Evolutionary conservation across 2,113 vertebrate genomes (phyloP), one percentile per base, ranked within the genome.

Genomic region (Phaethornis superciliosus): DNA sequence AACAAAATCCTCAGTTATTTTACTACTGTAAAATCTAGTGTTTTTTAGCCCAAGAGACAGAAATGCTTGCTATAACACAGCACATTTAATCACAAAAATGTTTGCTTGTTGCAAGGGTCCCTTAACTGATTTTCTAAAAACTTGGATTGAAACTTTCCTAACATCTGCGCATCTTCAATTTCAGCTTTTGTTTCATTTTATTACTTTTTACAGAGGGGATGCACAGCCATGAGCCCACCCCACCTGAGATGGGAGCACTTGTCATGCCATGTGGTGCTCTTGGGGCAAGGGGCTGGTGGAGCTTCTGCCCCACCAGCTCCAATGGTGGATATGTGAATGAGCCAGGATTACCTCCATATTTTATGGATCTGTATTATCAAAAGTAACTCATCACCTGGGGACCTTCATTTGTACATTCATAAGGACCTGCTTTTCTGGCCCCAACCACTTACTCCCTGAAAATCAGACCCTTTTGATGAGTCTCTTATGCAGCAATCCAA

Each of bases 11-110:
- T 94, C 90, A 74, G 49, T 64, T 67, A 54, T 49, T 88, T 94
- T 81, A 86, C 91, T 95, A 65, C 93, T 95, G 94, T 94, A 95
- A 95, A 90, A 86, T 52, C 54, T 54, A 81, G 35, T 35, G 35
- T 7, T 85, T 78, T 92, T 71, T 88, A 78, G 20, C 60, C 42
- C 47, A 75, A 76, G 54, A 78, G 46, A 33, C 72, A 92, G 35
- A 58, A 32, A 76, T 12, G 37, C 49, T 65, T 47, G 67, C 46
- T 62, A 51, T 0, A 69, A 33, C 33, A 79, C 30, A 63, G 54
- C 18, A 58, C 44, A 68, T 33, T 44, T 42, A 78, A 74, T 32
- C 22, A 35, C 7, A 6, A 2, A 59, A 68, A n/a, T 54, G 5
- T 67, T 85, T 85, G 42, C 58, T 79, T 85, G 55, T 46, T 82